A percentile compares a stretch with the other conserved stretches of the same genome.
phyloP scores from a whole-genome alignment of 2,797 vertebrate species.

The Dryobates pubescens region DNA sequence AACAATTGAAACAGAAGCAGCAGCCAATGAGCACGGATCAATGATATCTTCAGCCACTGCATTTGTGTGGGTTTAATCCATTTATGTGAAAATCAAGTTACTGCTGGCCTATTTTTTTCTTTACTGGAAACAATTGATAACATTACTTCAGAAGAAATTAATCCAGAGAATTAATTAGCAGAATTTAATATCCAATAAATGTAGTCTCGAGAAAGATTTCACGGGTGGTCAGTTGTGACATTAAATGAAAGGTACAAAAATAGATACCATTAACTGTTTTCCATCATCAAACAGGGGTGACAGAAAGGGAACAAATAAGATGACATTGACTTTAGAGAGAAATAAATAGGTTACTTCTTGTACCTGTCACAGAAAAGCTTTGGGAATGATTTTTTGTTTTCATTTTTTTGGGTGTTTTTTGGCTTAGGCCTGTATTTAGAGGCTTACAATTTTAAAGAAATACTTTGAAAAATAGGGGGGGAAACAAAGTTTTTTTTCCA shows the following conservation, averaged over 20 bases:
- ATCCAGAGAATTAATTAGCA: conserved; percentile 91
- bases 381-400: background rate
- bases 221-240: conserved; percentile 77
- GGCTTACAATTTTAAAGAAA: background rate
- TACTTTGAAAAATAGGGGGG: background rate
- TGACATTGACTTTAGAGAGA: conserved; percentile 47
- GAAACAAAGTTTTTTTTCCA: background rate
- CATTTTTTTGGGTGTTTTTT: background rate
- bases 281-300: conserved; percentile 48
- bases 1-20: conserved; percentile 85
- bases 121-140: conserved; percentile 91
- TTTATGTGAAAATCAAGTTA: conserved; percentile 86
- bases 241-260: conserved; percentile 67
- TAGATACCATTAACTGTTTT: background rate
- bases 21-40: conserved; percentile 86
- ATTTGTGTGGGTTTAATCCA: conserved; percentile 89
- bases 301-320: conserved; percentile 30
- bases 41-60: conserved; percentile 85
- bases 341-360: conserved; percentile 63
- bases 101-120: conserved; percentile 68
- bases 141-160: conserved; percentile 91
- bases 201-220: conserved; percentile 73
- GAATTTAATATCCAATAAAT: conserved; percentile 89
- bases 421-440: background rate
- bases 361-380: conserved; percentile 50